A percentile compares a stretch with the other conserved stretches of the same genome.
These are phyloP conservation scores for Desoria tigrina DNA, from an alignment of 2,888 invertebrate genomes.

Conservation along the genomic window DNA sequence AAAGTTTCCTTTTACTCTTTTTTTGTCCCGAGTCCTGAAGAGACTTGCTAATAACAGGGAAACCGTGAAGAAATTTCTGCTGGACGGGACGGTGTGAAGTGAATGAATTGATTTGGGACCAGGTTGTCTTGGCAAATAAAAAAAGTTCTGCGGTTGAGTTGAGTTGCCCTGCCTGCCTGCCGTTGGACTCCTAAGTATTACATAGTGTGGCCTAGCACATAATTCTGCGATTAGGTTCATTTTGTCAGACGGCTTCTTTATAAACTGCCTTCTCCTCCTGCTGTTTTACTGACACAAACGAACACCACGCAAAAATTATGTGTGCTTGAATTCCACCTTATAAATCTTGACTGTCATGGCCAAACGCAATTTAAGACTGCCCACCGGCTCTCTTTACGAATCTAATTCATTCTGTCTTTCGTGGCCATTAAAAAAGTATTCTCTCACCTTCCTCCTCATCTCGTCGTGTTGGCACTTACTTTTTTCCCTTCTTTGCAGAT, in stretches of 20 bases:
- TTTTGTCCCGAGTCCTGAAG: neutral
- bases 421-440: no score
- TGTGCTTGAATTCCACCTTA: constrained; percentile 35
- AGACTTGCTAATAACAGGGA: neutral
- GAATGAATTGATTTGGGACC: constrained; percentile 5
- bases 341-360: constrained; percentile 41
- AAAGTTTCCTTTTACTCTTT: no score
- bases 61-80: neutral
- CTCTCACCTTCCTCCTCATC: no score
- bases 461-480: no score
- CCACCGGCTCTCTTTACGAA: constrained; percentile 8
- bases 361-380: constrained; percentile 23
- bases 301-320: constrained; percentile 47
- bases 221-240: neutral
- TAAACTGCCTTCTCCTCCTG: constrained; percentile 15
- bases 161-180: no score
- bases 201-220: neutral
- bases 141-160: neutral
- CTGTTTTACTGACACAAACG: constrained; percentile 34
- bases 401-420: constrained; percentile 9
- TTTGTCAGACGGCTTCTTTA: neutral
- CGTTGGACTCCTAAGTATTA: no score
- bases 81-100: neutral
- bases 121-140: constrained; percentile 6
- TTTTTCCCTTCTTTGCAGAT: no score